phyloP scores from a whole-genome alignment of 2,888 invertebrate species.

The Philereme transversata region DNA sequence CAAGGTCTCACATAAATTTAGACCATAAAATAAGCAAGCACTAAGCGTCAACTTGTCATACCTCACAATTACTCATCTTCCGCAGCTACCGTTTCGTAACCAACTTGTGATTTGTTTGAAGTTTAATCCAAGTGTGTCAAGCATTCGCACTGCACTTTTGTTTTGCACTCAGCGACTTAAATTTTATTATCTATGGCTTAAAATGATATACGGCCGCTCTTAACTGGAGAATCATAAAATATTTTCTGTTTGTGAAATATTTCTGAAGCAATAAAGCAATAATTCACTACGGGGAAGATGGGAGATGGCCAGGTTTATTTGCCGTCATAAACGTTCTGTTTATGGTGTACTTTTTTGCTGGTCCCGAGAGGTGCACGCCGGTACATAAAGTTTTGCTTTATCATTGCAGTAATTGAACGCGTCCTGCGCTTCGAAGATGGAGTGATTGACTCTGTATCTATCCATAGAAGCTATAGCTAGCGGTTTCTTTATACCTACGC shows the following conservation, averaged over 20 bases:
- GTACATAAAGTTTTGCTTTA: constrained; percentile 70
- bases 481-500: too few relatives aligned
- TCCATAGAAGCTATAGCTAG: constrained; percentile 7
- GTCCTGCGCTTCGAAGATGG: constrained; percentile 43
- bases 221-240: constrained; percentile 84
- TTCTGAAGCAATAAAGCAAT: constrained; percentile 84
- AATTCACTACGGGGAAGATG: constrained; percentile 83
- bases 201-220: constrained; percentile 82
- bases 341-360: constrained; percentile 80
- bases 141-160: constrained; percentile 60
- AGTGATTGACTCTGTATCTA: constrained; percentile 26
- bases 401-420: constrained; percentile 65
- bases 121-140: constrained; percentile 38
- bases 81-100: constrained; percentile 30
- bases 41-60: constrained; percentile 25
- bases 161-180: constrained; percentile 77
- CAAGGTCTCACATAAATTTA: constrained; percentile 19
- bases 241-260: constrained; percentile 85
- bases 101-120: constrained; percentile 34
- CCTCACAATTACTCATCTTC: constrained; percentile 19
- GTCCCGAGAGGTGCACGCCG: constrained; percentile 58
- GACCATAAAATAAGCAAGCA: constrained; percentile 21
- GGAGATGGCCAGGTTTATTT: constrained; percentile 82
- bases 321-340: constrained; percentile 81
- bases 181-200: constrained; percentile 84